These are phyloP conservation scores for Trachelus tabidus DNA, from an alignment of 2,888 invertebrate species.

Conservation along the genomic window DNA sequence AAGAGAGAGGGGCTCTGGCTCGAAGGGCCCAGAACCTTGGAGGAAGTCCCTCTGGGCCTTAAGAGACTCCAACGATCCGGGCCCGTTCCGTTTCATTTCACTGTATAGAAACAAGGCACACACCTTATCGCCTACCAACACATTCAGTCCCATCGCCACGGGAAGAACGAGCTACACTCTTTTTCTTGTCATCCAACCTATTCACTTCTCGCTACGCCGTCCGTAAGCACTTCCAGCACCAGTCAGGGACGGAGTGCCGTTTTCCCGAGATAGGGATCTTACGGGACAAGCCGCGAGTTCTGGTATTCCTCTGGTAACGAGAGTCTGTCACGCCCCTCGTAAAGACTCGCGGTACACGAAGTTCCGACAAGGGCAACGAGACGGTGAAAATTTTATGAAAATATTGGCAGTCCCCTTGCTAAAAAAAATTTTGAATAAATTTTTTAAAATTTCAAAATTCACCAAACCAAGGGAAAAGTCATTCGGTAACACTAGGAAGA, in stretches of 20 bases:
- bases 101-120: background rate
- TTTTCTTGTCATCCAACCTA: slow-evolving; percentile 28
- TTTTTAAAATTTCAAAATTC: background rate
- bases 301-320: background rate
- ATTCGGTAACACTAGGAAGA: background rate
- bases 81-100: slow-evolving; percentile 1
- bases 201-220: slow-evolving; percentile 12
- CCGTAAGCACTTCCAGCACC: background rate
- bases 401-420: accelerated
- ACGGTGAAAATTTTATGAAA: background rate
- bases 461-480: background rate
- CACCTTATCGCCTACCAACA: background rate
- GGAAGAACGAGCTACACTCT: slow-evolving; percentile 22
- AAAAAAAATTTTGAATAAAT: no score
- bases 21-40: background rate
- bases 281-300: slow-evolving; percentile 23
- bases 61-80: slow-evolving; percentile 19
- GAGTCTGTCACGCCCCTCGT: background rate
- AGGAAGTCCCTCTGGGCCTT: slow-evolving; percentile 9
- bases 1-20: background rate
- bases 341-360: background rate
- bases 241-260: background rate
- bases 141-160: slow-evolving; percentile 14
- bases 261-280: slow-evolving; percentile 36
- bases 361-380: background rate